phyloP scores from a whole-genome alignment of 2,888 invertebrate species.

The Odontomyia ornata region DNA sequence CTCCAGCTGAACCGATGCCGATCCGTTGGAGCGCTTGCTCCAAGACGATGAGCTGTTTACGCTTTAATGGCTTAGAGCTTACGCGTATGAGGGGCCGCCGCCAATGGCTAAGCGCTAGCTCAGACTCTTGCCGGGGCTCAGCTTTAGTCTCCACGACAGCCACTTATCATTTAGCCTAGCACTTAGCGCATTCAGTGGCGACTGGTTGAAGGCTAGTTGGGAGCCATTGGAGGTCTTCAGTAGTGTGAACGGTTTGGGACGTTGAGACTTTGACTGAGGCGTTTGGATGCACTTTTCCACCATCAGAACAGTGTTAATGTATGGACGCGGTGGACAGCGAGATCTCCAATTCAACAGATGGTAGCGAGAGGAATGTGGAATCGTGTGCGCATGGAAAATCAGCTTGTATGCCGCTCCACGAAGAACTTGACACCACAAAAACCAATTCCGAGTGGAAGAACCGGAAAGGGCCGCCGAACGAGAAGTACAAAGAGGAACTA shows the following conservation, averaged over 20 bases:
- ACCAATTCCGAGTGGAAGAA: constrained; percentile 52
- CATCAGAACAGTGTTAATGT: constrained; percentile 11
- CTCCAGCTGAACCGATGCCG: not conserved
- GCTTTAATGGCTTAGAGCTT: not conserved
- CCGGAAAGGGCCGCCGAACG: constrained; percentile 55
- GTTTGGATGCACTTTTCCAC: constrained; percentile 23
- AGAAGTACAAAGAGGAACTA: constrained; percentile 62
- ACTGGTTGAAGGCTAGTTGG: not conserved
- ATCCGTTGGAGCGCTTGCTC: not conserved
- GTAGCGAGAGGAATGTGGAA: constrained; percentile 33
- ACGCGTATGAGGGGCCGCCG: too few species aligned
- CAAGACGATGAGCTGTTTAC: constrained; percentile 1
- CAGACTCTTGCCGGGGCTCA: not conserved
- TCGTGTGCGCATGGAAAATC: constrained; percentile 35
- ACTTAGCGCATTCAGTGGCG: not conserved
- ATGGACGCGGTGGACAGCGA: constrained; percentile 23
- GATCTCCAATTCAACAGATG: constrained; percentile 2
- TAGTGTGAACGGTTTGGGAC: not conserved
- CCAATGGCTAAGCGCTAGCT: too few species aligned
- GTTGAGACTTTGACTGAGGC: not conserved
- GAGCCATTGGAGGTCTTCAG: not conserved
- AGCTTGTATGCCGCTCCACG: constrained; percentile 50
- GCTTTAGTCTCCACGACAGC: not conserved
- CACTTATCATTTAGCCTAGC: constrained; percentile 15
- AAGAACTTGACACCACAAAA: constrained; percentile 57